Base-by-base conservation (phyloP, 2,888 invertebrate species). In the Oscheius sp. region DNA sequence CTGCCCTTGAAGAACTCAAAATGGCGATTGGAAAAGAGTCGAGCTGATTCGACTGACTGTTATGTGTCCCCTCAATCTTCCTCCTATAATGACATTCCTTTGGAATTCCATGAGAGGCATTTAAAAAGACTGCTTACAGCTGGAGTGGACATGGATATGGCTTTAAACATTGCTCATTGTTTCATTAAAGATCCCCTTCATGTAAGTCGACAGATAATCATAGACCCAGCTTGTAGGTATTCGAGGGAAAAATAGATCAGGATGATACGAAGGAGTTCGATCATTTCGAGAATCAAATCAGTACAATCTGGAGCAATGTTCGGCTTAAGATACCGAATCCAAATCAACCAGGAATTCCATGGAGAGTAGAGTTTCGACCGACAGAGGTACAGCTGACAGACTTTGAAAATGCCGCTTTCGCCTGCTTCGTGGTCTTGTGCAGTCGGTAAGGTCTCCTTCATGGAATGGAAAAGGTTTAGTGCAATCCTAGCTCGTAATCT, bases 281-380 rank as follows among this genome's bases (percentile, higher is more conserved):
- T 87, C 98, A 98, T 88, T 99, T 99, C 89, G 98, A 99, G 90
- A 86, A 85, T 14, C 86, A 86, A 51, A 85, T 86, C 68, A 80
- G 80, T n/a, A 84, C 84, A 3, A 86, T 86, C 70, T 86, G 86
- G 86, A 82, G 82, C 82, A 86, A 86, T 64, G 86, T 86, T 85
- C 76, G 86, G 14, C 77, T 76, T 74, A 76, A 78, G 62, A 96
- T 96, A 32, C 97, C 97, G 49, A 94, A 95, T 26, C 94, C 95
- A 0, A 87, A 89, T n/a, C 92, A 94, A 87, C 94, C 94, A 8
- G 90, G 93, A 56, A 98, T 99, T 84, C 98, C 98, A 36, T 99
- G 98, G 98, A 90, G 98, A 78, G 98, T 99, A 0, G 98, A 99
- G 89, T 99, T 99, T 89, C 91, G 98, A 28, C 97, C 98, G 44